Conservation (phyloP, 2,797 vertebrate genomes). For the Melanotaenia nigrans region DNA sequence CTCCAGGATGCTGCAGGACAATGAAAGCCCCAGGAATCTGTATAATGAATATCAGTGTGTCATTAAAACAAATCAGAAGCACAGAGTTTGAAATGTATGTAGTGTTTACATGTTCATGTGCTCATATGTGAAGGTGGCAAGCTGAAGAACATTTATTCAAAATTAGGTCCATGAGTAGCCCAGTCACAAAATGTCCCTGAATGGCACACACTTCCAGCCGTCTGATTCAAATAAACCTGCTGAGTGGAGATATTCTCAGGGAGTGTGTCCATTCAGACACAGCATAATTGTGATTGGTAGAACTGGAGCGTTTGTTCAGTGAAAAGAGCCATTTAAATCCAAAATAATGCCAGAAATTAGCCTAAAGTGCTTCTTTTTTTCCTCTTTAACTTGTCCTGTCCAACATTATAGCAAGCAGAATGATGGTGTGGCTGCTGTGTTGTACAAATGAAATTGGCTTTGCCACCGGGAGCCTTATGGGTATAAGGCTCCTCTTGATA, state of each 20-base stretch:
- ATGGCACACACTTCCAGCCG: conserved; percentile 25
- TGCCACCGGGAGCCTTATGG: too few relatives aligned
- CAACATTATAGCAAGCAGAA: too few relatives aligned
- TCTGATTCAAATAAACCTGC: conserved; percentile 49
- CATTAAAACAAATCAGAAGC: neutral
- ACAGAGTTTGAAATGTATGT: too few relatives aligned
- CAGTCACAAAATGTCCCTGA: conserved; percentile 20
- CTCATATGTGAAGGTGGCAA: conserved; percentile 1
- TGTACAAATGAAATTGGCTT: too few relatives aligned
- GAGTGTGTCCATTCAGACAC: conserved; percentile 33
- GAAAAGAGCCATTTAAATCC: conserved; percentile 39
- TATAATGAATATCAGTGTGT: neutral
- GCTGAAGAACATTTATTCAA: conserved; percentile 21
- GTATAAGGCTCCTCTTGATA: too few relatives aligned
- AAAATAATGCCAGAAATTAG: conserved; percentile 18
- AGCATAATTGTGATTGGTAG: conserved; percentile 38
- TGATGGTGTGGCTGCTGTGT: too few relatives aligned
- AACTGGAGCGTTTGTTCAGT: conserved; percentile 23
- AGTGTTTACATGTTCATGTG: neutral
- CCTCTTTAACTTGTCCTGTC: too few relatives aligned
- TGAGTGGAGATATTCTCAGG: conserved; percentile 41
- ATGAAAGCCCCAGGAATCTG: neutral
- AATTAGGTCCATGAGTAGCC: conserved; percentile 31
- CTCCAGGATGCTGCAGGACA: neutral
- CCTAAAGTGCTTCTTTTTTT: conserved; percentile 4